Evolutionary conservation across 2,113 vertebrate species (phyloP), one percentile per base, ranked within the genome.

Genomic region (Oxygymnocypris stewartii): DNA sequence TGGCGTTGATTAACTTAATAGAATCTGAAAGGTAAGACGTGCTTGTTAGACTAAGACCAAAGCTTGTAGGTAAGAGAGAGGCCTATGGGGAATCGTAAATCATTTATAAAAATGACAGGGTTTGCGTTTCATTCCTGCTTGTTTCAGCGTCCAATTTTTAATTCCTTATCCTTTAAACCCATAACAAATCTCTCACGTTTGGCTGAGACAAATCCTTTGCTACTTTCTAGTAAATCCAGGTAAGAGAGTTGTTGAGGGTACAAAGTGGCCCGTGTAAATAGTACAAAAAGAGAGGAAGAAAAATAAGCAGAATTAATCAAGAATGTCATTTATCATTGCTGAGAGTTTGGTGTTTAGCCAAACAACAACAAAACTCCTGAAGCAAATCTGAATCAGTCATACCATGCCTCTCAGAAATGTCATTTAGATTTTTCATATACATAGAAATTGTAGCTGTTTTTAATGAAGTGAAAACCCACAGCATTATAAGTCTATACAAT

Each of bases 1-100:
- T 87, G 87, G 61, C n/a, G 69, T 79, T 92, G 83, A 93, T 93
- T 92, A 92, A 89, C 85, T 89, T 92, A 92, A 92, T 89, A 80
- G 82, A 93, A 92, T 89, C 79, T 92, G 90, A 93, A 89, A 92
- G 90, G 88, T 91, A 89, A 89, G 92, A 91, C 81, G 82, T 88
- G 88, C 88, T 87, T 88, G 87, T 91, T 93, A 90, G 91, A 93
- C 85, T 83, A 88, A 85, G 82, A 87, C 83, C 87, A 77, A 89
- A 85, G 79, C 82, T 83, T 85, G 85, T 73, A 89, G 85, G 82
- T 65, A 88, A 67, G 88, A 89, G 89, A 91, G 79, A 35, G 25
- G 87, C 90, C 90, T 89, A 63, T 84, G 51, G 84, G 84, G 89
- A 87, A 90, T 91, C 87, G 87, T 86, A 90, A 67, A 86, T 88